Evolutionary conservation across 2,113 vertebrate species (phyloP).

Genomic region (Platichthys flesus): DNA sequence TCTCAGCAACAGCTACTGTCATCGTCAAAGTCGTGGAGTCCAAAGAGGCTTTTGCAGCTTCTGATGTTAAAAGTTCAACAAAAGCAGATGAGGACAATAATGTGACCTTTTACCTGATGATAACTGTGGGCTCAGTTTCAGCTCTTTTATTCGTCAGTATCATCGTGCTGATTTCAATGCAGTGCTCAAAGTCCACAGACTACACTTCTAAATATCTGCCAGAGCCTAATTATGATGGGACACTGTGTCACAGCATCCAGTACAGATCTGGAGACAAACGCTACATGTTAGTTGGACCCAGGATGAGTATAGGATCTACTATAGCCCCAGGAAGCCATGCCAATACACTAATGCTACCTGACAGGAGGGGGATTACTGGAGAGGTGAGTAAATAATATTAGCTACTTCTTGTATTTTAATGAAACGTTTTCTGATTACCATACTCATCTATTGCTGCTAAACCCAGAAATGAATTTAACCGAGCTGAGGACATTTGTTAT

Average conservation of each 20-base stretch:
- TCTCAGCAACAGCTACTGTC: slow-evolving; percentile 75
- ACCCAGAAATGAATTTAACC: not conserved
- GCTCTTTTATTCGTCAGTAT: slow-evolving; percentile 73
- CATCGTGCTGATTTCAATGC: slow-evolving; percentile 66
- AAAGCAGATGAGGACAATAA: slow-evolving; percentile 44
- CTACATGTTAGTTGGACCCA: slow-evolving; percentile 70
- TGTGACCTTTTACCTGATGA: slow-evolving; percentile 66
- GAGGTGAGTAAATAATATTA: slow-evolving; percentile 59
- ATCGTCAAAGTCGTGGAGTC: slow-evolving; percentile 67
- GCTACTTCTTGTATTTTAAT: not conserved
- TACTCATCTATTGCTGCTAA: not conserved
- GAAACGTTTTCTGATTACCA: not conserved
- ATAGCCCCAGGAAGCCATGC: slow-evolving; percentile 47
- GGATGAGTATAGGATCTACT: slow-evolving; percentile 65
- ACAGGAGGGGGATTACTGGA: slow-evolving; percentile 33
- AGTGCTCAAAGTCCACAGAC: slow-evolving; percentile 69
- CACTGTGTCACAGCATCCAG: slow-evolving; percentile 70
- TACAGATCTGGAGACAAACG: slow-evolving; percentile 73
- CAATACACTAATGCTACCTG: slow-evolving; percentile 59
- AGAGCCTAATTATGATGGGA: slow-evolving; percentile 66
- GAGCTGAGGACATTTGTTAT: not conserved
- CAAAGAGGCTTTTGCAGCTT: slow-evolving; percentile 73
- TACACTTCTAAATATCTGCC: slow-evolving; percentile 63
- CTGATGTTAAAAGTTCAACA: slow-evolving; percentile 54
- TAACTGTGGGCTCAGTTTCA: slow-evolving; percentile 72